Percentiles rank a stretch among this genome's conserved stretches.
These are phyloP conservation scores for Hystrix cristata DNA, from an alignment of 2,113 vertebrate species.

Conservation along the genomic window DNA sequence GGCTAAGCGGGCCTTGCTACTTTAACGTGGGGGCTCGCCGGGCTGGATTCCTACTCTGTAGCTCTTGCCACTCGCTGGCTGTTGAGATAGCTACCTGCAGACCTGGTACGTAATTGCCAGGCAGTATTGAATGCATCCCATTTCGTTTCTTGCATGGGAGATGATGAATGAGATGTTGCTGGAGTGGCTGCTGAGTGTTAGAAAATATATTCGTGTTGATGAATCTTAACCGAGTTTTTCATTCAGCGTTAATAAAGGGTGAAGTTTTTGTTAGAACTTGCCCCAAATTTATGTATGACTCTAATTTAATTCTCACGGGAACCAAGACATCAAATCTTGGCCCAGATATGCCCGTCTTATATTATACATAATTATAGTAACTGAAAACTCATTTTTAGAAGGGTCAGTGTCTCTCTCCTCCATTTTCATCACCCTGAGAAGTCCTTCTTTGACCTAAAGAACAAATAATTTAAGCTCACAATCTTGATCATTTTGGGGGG, in stretches of 20 bases:
- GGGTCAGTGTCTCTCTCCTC: slow-evolving; percentile 62
- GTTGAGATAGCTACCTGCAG: not conserved
- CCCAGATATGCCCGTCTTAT: slow-evolving; percentile 81
- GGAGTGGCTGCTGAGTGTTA: slow-evolving; percentile 25
- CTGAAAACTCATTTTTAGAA: slow-evolving; percentile 78
- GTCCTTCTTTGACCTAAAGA: slow-evolving; percentile 79
- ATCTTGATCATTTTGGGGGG: not conserved
- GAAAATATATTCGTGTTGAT: slow-evolving; percentile 49
- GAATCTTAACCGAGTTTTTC: slow-evolving; percentile 67
- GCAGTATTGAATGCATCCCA: not conserved
- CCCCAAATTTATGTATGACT: slow-evolving; percentile 75
- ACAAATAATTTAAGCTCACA: slow-evolving; percentile 57
- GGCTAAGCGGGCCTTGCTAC: slow-evolving; percentile 36
- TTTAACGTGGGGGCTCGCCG: not conserved
- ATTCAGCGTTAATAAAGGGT: slow-evolving; percentile 56
- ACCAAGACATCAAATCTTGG: slow-evolving; percentile 72
- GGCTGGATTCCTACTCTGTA: not conserved
- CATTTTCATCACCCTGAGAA: slow-evolving; percentile 71
- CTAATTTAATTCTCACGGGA: slow-evolving; percentile 73
- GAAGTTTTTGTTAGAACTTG: slow-evolving; percentile 79
- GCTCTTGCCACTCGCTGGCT: not conserved
- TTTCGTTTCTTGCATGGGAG: slow-evolving; percentile 56
- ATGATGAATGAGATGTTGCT: slow-evolving; percentile 50
- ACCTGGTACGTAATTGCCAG: slow-evolving; percentile 26
- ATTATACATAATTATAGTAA: slow-evolving; percentile 78